Evolutionary conservation across 2,888 invertebrate species (phyloP), one percentile per base, ranked within the genome.

Genomic region (Acleris sparsana): DNA sequence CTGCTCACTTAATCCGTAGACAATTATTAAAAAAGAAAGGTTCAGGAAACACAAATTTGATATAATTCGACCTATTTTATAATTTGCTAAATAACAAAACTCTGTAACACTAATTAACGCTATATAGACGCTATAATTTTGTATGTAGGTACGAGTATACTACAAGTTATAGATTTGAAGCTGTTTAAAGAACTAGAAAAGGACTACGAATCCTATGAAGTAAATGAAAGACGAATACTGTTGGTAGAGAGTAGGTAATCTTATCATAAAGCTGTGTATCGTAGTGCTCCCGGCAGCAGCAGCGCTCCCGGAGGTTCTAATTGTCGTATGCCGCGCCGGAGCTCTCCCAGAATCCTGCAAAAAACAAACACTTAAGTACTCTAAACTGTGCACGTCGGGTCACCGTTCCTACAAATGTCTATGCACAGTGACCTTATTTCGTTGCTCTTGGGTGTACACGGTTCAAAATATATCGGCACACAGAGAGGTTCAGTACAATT

Each of bases 341-440:
- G 77, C 87, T 86, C 70, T 80, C 82, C 91, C 90, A 89, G 75
- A 84, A 87, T 82, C 91, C 92, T 92, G 65, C 33, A 13, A 3
- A 78, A 9, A 70, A 59, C 63, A 72, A 72, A 33, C 33, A 33
- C 33, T 9, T 29, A n/a, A n/a, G 9, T 33, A 33, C 29, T 7
- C 1, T 9, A 75, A 72, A 68, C 56, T 51, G 52, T 25, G 25
- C 25, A 25, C 6, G 7, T 6, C 25, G 6, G 25, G 25, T 25
- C 25, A 25, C 25, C 7, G 25, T 25, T 25, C 6, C 25, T 6
- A 7, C 6, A 25, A 25, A 3, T 6, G 6, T 6, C 25, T 25
- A 7, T 7, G 7, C 25, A 5, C 25, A 25, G 6, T 25, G 25
- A 25, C 25, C 6, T 25, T 7, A 25, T 25, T 6, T 25, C 25